A percentile compares a stretch with the other conserved stretches of the same genome.
phyloP scores from a whole-genome alignment of 2,888 invertebrate species.

The Melanophora roralis region DNA sequence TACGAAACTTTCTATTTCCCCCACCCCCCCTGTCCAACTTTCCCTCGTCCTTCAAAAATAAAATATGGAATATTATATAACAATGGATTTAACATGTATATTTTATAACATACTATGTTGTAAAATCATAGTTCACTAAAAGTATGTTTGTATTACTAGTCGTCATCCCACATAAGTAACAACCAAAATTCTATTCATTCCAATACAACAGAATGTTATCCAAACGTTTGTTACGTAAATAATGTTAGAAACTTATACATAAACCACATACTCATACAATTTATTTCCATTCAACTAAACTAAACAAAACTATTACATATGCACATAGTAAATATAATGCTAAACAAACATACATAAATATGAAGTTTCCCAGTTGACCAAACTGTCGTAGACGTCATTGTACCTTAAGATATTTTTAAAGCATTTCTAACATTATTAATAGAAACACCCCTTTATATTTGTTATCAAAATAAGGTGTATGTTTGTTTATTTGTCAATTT shows the following conservation, averaged over 20 bases:
- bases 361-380: no score
- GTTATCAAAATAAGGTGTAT: no score
- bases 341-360: no score
- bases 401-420: no score
- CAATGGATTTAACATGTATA: background rate
- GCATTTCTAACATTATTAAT: no score
- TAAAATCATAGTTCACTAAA: background rate
- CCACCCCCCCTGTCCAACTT: background rate
- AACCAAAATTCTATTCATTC: slow-evolving; percentile 1
- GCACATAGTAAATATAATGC: no score
- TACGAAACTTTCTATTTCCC: background rate
- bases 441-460: no score
- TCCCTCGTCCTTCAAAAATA: background rate
- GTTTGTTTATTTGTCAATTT: no score
- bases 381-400: no score
- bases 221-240: background rate
- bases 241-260: background rate
- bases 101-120: background rate
- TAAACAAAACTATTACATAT: no score
- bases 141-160: background rate
- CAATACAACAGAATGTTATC: background rate
- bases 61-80: background rate
- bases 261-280: background rate
- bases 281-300: no score
- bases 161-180: background rate